Conservation (phyloP, 2,888 invertebrate genomes). For the Zootermopsis nevadensis region DNA sequence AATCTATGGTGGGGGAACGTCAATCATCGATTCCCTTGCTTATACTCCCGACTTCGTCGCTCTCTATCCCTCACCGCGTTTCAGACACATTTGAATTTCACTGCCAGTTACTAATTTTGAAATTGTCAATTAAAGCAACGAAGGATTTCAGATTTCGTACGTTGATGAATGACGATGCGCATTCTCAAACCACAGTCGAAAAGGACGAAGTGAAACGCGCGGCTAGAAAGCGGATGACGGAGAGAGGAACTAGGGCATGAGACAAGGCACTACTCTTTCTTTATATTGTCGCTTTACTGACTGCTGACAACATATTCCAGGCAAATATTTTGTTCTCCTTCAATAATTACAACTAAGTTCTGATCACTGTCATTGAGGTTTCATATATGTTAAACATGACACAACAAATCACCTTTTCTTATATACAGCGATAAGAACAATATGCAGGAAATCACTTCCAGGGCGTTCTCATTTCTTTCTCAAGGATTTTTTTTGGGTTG, state of each 20-base stretch:
- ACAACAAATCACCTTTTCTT: not conserved
- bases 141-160: not conserved
- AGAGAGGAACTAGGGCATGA: conserved; percentile 50
- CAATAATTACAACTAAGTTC: not conserved
- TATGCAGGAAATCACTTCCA: conserved; percentile 42
- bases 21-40: conserved; percentile 45
- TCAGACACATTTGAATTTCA: not conserved
- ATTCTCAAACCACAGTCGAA: conserved; percentile 29
- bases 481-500: conserved; percentile 24
- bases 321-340: not conserved
- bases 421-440: conserved; percentile 35
- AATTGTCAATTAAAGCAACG: not conserved
- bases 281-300: not conserved
- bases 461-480: conserved; percentile 49
- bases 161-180: conserved; percentile 30
- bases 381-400: not conserved
- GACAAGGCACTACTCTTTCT: conserved; percentile 6
- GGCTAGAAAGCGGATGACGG: conserved; percentile 47
- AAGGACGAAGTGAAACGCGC: conserved; percentile 43
- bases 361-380: not conserved
- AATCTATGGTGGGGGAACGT: conserved; percentile 27
- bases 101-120: not conserved
- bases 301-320: not conserved
- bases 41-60: conserved; percentile 16
- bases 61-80: not conserved